Evolutionary conservation across 2,113 vertebrate species (phyloP), one percentile per base, ranked within the genome.

Genomic region (Egretta garzetta): DNA sequence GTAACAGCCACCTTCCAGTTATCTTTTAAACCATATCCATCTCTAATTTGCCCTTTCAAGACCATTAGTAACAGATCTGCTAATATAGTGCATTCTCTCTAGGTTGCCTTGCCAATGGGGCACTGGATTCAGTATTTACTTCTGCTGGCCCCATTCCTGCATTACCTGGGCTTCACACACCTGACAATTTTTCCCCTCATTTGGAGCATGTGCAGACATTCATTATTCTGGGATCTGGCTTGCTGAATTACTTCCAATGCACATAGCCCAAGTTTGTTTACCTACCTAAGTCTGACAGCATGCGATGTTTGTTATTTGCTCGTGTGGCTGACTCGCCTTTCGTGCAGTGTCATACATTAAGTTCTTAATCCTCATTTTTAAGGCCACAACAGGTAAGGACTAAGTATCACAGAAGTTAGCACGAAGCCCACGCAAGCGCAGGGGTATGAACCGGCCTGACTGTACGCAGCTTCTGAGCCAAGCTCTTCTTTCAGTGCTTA

Each of bases 341-440:
- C 41, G 26, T 9, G 26, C 4, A 1, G 8, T 19, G 9, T 45
- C 67, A 47, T 8, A 41, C 32, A 20, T 14, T 23, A 45, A 22
- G 12, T 45, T 59, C 80, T 74, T 60, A 72, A 88, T 80, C 66
- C 56, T 91, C n/a, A 22, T 39, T 92, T 93, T 81, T 62, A 88
- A 86, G 67, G n/a, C 59, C 68, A 71, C 30, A 37, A 47, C 10
- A 75, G 33, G 6, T 47, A 67, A 87, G 43, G 32, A 32, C 8
- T 16, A 77, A 60, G 71, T 20, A 39, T 47, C 28, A 10, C 1
- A 18, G 12, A 76, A 35, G 16, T 50, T 12, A 23, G 11, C 18
- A 32, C 6, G n/a, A 80, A 53, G 24, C 55, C 28, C 49, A 66
- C 3, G 0, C 0, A 2, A 67, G n/a, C 7, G 1, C n/a, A 70